Percentiles rank a stretch among this genome's conserved stretches.
Evolutionary conservation across 2,888 invertebrate genomes (phyloP).

Genomic region (Xiphydria camelus): DNA sequence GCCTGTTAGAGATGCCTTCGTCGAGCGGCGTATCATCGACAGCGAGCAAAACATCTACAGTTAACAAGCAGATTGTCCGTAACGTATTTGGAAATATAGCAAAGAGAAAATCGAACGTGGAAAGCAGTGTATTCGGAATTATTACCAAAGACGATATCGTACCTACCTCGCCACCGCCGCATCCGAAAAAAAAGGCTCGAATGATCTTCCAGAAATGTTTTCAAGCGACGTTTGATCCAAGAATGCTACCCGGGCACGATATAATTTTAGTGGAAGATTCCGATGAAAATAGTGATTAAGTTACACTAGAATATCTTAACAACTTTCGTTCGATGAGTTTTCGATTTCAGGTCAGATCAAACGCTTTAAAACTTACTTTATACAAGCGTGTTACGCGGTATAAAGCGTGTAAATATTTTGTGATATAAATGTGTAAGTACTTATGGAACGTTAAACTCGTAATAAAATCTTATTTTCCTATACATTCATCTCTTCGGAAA

Average conservation of each 20-base stretch:
- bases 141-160: slow-evolving; percentile 58
- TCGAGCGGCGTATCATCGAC: not conserved
- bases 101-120: slow-evolving; percentile 30
- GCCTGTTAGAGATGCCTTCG: not conserved
- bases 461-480: no score
- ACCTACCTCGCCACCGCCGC: slow-evolving; percentile 66
- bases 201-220: slow-evolving; percentile 74
- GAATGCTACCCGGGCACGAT: slow-evolving; percentile 61
- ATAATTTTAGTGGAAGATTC: slow-evolving; percentile 72
- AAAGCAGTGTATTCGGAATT: slow-evolving; percentile 33
- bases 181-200: slow-evolving; percentile 63
- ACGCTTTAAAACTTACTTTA: no score
- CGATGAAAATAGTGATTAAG: slow-evolving; percentile 63
- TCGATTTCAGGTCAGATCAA: no score
- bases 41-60: not conserved
- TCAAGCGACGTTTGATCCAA: slow-evolving; percentile 71
- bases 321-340: no score
- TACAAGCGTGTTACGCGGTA: no score
- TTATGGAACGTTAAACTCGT: no score
- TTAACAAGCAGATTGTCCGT: not conserved
- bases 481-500: no score
- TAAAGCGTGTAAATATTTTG: no score
- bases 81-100: slow-evolving; percentile 16
- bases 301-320: no score
- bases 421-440: no score